Percentiles rank a stretch among this genome's conserved stretches.
Evolutionary conservation across 2,113 vertebrate genomes (phyloP).

Genomic region (Neodontobutis hainanensis): DNA sequence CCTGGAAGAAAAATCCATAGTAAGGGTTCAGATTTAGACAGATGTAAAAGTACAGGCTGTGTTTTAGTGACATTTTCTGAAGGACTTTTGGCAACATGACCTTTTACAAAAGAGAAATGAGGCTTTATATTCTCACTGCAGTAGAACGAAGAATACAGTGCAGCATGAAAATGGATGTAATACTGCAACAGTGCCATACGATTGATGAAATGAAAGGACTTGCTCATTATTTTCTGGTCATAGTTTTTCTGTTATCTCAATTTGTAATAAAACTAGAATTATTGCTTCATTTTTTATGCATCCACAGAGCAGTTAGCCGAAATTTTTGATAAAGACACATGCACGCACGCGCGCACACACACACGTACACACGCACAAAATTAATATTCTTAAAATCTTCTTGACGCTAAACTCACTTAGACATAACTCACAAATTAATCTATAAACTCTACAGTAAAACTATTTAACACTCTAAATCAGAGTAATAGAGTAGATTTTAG

Average conservation of each 20-base stretch:
- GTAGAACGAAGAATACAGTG: neutral
- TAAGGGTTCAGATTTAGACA: no score
- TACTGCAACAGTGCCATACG: neutral
- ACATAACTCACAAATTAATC: no score
- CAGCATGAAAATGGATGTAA: neutral
- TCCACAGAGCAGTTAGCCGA: neutral
- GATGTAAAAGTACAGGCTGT: neutral
- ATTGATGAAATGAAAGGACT: neutral
- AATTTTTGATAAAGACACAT: no score
- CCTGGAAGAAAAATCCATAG: slow-evolving; percentile 68
- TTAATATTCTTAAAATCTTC: no score
- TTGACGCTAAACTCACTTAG: no score
- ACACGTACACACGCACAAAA: no score
- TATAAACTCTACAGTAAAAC: no score
- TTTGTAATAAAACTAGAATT: neutral
- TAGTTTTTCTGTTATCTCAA: neutral
- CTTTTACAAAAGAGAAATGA: neutral
- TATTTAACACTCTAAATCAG: no score
- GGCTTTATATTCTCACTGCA: neutral
- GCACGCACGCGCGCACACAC: no score
- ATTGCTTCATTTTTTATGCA: neutral
- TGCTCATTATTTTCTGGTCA: neutral
- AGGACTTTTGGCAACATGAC: neutral
- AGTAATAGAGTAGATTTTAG: no score
- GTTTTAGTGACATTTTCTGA: slow-evolving; percentile 5